Evolutionary conservation across 2,888 invertebrate species (phyloP).

Genomic region (Anthophora plumipes): DNA sequence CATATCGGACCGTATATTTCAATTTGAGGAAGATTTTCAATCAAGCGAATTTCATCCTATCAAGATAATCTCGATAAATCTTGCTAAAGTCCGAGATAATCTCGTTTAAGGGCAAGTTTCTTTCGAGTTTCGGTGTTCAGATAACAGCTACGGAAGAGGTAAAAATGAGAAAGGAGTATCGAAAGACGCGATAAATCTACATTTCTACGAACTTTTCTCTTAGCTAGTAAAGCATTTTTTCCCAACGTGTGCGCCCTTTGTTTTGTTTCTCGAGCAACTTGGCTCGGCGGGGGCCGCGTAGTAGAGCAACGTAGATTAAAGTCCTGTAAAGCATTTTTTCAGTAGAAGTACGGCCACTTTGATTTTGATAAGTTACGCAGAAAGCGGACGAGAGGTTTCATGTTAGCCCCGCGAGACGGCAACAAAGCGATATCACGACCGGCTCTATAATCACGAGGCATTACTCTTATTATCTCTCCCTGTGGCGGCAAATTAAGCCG

Average conservation of each 20-base stretch:
- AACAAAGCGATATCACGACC: slow-evolving; percentile 72
- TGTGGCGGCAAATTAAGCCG: slow-evolving; percentile 74
- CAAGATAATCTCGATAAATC: no score
- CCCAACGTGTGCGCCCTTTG: background rate
- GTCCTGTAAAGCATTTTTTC: slow-evolving; percentile 36
- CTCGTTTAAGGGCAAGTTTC: background rate
- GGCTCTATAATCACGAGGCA: slow-evolving; percentile 75
- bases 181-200: background rate
- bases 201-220: slow-evolving; percentile 1
- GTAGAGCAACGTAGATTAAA: slow-evolving; percentile 6
- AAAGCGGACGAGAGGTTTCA: slow-evolving; percentile 59
- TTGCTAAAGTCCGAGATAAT: no score
- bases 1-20: no score
- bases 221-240: background rate
- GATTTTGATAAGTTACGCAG: slow-evolving; percentile 71
- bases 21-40: no score
- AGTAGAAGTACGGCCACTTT: slow-evolving; percentile 29
- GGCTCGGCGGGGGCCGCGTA: no score
- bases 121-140: background rate
- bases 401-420: slow-evolving; percentile 59
- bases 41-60: no score
- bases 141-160: background rate
- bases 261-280: slow-evolving; percentile 1
- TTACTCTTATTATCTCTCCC: slow-evolving; percentile 78
- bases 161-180: background rate